Percentiles rank a stretch among this genome's conserved stretches.
Conservation (phyloP, 2,797 vertebrate genomes). For the Brotogeris chrysoptera region DNA sequence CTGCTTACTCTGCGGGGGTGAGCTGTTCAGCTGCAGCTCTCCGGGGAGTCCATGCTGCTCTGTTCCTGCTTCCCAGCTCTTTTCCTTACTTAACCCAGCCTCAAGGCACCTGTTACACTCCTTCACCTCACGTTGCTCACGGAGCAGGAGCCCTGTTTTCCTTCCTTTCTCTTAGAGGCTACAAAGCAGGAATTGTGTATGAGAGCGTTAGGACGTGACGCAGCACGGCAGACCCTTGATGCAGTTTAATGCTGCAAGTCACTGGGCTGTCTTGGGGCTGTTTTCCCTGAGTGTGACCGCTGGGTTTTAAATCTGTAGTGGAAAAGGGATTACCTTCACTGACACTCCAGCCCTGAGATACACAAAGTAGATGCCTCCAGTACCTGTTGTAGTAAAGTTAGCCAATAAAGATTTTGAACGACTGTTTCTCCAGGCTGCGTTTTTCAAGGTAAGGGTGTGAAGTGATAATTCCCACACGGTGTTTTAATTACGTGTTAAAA, state of each 20-base stretch:
- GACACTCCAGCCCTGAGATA: background rate
- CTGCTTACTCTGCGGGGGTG: accelerated
- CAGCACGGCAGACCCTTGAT: background rate
- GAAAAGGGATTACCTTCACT: background rate
- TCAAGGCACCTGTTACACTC: background rate
- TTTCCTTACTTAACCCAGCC: background rate
- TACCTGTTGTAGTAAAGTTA: background rate
- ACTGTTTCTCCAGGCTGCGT: background rate
- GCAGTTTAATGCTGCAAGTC: background rate
- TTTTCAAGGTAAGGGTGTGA: background rate
- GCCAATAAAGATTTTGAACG: constrained; percentile 33
- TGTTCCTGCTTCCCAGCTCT: background rate
- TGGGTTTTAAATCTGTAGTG: background rate
- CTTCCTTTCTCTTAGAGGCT: background rate
- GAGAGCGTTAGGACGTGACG: background rate
- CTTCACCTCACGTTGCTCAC: accelerated
- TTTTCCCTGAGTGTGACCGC: background rate
- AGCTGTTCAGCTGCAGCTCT: background rate
- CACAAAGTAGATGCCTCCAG: accelerated
- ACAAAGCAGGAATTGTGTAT: background rate
- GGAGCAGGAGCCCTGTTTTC: background rate
- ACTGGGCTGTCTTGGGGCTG: accelerated
- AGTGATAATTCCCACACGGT: accelerated
- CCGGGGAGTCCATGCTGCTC: background rate
- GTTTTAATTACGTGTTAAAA: background rate